Percentiles rank a stretch among this genome's conserved stretches.
phyloP scores from a whole-genome alignment of 2,797 vertebrate species.

The Argentina silus region DNA sequence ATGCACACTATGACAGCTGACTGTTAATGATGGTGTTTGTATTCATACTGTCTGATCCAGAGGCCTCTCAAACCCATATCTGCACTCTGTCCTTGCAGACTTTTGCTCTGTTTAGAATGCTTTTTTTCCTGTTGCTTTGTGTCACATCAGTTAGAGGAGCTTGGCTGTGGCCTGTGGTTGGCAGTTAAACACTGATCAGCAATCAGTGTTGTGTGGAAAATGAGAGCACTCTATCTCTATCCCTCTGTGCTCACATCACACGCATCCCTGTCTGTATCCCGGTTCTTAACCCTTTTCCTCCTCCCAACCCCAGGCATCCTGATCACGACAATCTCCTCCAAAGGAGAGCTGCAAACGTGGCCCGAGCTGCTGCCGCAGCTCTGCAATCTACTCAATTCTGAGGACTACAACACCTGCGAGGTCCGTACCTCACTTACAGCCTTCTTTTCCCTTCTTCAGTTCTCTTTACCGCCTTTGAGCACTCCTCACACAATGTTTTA shows the following conservation, averaged over 20 bases:
- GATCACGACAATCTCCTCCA: conserved; percentile 93
- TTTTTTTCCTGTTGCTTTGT: no score
- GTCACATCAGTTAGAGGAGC: no score
- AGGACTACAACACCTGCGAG: conserved; percentile 96
- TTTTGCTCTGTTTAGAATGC: no score
- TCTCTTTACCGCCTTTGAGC: not conserved
- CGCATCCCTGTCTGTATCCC: not conserved
- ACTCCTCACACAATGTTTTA: not conserved
- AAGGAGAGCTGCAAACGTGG: conserved; percentile 95
- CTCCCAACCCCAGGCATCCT: conserved; percentile 81
- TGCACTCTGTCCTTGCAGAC: not conserved
- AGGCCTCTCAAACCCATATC: not conserved
- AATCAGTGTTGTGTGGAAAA: no score
- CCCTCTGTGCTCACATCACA: no score
- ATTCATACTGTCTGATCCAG: conserved; percentile 79
- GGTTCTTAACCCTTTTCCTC: not conserved
- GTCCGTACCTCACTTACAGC: conserved; percentile 59
- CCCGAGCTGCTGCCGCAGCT: conserved; percentile 93
- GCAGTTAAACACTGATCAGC: no score
- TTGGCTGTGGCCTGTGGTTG: no score
- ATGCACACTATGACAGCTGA: conserved; percentile 9
- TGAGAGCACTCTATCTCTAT: no score
- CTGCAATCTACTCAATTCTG: conserved; percentile 92
- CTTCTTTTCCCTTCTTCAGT: not conserved
- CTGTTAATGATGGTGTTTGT: conserved; percentile 58